These are phyloP conservation scores for Pelodiscus sinensis DNA, from an alignment of 2,113 vertebrate species.

Conservation along the genomic window DNA sequence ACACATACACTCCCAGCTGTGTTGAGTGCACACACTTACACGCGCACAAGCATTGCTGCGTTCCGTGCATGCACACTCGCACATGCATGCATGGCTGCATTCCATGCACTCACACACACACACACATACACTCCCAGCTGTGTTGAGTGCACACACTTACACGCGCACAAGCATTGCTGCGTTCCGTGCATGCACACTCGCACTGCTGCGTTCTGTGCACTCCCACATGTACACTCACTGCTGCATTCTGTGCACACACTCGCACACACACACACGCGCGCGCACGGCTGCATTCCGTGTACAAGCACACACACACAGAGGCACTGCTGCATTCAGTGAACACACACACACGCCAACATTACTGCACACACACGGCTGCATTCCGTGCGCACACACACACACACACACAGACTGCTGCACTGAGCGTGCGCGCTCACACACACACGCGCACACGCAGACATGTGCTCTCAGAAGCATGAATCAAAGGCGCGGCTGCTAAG, in stretches of 20 bases:
- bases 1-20: background rate
- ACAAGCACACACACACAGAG: background rate
- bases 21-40: no score
- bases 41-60: background rate
- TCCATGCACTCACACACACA: background rate
- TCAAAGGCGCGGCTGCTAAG: slow-evolving; percentile 40
- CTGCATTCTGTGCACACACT: background rate
- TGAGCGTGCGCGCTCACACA: slow-evolving; percentile 2
- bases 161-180: background rate
- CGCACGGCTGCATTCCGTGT: background rate
- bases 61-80: background rate
- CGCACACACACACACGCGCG: background rate
- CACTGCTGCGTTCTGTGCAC: background rate
- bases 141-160: no score
- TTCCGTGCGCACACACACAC: background rate
- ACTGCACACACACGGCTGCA: background rate
- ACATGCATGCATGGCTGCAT: background rate
- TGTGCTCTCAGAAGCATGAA: slow-evolving; percentile 74
- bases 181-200: background rate
- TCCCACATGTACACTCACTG: background rate
- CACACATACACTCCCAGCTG: background rate
- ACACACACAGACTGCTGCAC: background rate
- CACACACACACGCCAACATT: background rate
- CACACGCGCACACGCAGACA: slow-evolving; percentile 17
- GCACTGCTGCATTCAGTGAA: background rate